Percentiles rank a stretch among this genome's conserved stretches.
Evolutionary conservation across 2,888 invertebrate genomes (phyloP).

Genomic region (Torymus auratus): DNA sequence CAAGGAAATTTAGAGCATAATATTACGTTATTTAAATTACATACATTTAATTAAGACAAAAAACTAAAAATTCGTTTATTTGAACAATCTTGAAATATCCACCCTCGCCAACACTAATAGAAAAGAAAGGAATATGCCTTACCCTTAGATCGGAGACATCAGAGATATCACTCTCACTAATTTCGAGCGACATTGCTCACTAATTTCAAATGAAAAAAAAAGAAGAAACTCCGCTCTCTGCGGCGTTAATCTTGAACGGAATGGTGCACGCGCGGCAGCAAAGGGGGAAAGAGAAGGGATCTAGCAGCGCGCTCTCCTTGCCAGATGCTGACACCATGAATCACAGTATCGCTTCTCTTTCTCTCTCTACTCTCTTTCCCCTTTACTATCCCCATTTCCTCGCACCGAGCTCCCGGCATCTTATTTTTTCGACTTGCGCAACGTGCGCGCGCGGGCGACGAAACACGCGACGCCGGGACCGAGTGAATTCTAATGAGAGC

Average conservation of each 20-base stretch:
- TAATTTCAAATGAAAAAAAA: slow-evolving; percentile 31
- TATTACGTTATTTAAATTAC: no score
- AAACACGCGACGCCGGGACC: slow-evolving; percentile 5
- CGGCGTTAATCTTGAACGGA: slow-evolving; percentile 23
- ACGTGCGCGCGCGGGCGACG: background rate
- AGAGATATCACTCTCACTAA: slow-evolving; percentile 3
- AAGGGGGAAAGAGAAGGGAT: background rate
- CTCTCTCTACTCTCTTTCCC: background rate
- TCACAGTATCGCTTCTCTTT: slow-evolving; percentile 40
- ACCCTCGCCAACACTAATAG: no score
- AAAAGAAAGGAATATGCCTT: no score
- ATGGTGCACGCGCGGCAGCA: background rate
- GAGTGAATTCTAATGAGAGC: slow-evolving; percentile 43
- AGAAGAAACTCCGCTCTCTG: slow-evolving; percentile 12
- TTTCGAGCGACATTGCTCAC: slow-evolving; percentile 24
- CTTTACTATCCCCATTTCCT: background rate
- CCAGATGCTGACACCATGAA: slow-evolving; percentile 52
- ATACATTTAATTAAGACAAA: no score
- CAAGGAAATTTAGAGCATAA: no score
- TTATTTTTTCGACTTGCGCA: slow-evolving; percentile 9
- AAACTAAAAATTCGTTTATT: no score
- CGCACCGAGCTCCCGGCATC: background rate
- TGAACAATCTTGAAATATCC: no score
- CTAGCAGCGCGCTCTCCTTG: background rate
- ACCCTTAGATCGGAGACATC: background rate